These are phyloP conservation scores for Archaeoteleia sp. DNA, from an alignment of 2,888 invertebrate species.

Conservation along the genomic window DNA sequence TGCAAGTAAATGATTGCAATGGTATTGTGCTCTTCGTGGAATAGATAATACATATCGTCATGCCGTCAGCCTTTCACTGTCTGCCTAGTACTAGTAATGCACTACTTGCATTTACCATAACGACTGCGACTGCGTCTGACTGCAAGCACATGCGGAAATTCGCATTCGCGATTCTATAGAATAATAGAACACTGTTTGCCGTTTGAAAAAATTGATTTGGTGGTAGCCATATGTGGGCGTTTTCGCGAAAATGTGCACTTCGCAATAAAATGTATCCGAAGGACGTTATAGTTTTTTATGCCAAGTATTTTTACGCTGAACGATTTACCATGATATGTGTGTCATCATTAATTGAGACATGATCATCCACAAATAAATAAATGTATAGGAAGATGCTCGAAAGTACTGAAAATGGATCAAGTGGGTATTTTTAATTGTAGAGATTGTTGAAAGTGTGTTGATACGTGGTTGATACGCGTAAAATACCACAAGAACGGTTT, in stretches of 20 bases:
- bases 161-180: too few relatives aligned
- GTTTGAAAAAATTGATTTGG: too few relatives aligned
- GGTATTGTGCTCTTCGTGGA: neutral
- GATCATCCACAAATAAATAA: constrained; percentile 26
- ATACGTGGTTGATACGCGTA: too few relatives aligned
- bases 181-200: too few relatives aligned
- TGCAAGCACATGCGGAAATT: constrained; percentile 7
- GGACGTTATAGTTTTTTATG: too few relatives aligned
- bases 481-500: too few relatives aligned
- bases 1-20: neutral
- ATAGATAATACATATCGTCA: constrained; percentile 14
- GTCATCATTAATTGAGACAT: constrained; percentile 26
- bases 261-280: too few relatives aligned
- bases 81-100: constrained; percentile 65
- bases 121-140: constrained; percentile 15
- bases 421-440: too few relatives aligned
- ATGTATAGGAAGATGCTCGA: constrained; percentile 18
- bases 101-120: constrained; percentile 63
- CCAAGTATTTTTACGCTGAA: constrained; percentile 7
- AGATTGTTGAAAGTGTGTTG: too few relatives aligned
- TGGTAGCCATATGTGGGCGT: too few relatives aligned
- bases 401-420: constrained; percentile 37
- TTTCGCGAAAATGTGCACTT: too few relatives aligned
- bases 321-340: constrained; percentile 27
- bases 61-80: constrained; percentile 52